These are phyloP conservation scores for Chinchilla lanigera DNA, from an alignment of 2,113 vertebrate species.

Conservation along the genomic window DNA sequence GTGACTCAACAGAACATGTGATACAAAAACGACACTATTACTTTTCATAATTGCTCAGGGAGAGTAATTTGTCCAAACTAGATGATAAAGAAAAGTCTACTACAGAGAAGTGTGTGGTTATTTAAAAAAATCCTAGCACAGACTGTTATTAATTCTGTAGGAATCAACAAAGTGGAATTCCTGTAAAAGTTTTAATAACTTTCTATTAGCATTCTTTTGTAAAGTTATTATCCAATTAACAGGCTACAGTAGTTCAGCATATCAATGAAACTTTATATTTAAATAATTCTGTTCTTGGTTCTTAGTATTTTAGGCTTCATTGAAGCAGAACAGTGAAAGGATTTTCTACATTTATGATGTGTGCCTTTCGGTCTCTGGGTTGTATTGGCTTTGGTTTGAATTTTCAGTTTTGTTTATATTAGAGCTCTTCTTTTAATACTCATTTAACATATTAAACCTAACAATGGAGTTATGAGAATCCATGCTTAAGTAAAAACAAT, in stretches of 20 bases:
- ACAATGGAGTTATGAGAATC: neutral
- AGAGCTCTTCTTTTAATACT: conserved; percentile 48
- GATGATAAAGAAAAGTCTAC: neutral
- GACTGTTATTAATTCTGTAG: neutral
- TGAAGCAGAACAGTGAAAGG: conserved; percentile 9
- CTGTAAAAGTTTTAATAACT: conserved; percentile 3
- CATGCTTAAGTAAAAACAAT: neutral
- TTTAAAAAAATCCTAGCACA: neutral
- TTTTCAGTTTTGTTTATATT: conserved; percentile 48
- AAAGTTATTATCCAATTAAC: conserved; percentile 27
- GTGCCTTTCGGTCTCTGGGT: neutral
- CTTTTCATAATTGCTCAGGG: neutral
- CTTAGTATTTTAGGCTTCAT: conserved; percentile 24
- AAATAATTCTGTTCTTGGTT: neutral
- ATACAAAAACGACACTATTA: neutral
- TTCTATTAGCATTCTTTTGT: neutral
- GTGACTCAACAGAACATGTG: neutral
- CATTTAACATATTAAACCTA: conserved; percentile 40
- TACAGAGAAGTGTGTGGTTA: neutral
- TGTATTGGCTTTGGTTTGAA: conserved; percentile 14
- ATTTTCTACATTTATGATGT: conserved; percentile 8
- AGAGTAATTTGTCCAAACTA: neutral
- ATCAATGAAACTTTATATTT: neutral
- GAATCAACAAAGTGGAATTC: neutral
- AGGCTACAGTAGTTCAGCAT: neutral